Base-by-base conservation (phyloP, 2,113 vertebrate species). In the Sebastes schlegelii region DNA sequence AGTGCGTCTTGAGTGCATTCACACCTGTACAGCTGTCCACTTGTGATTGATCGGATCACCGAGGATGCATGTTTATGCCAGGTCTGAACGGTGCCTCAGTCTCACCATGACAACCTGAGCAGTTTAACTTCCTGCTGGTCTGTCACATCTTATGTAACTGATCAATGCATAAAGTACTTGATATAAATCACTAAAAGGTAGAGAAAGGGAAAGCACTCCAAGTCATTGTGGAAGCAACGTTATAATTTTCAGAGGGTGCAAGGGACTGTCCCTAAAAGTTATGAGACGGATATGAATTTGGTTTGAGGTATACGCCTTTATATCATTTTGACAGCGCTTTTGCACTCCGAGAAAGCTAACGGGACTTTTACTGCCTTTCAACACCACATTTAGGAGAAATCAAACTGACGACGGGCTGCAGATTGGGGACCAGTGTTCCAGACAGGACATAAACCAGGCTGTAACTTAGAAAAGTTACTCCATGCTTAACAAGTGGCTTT, bases 221-320 rank as follows among this genome's bases (percentile, higher is more conserved):
- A 92, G 64, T 91, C 87, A 79, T 75, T 65, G 74, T 55, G 9
- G 40, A 79, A 90, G 52, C 14, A 12, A 19, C 65, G 64, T 60
- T 51, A 14, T 55, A 16, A 34, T 51, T 83, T 84, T 74, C 68
- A 79, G 68, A 23, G 14, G 7, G 4, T 40, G 52, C 19, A 26
- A 48, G 92, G 92, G 92, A 88, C 91, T 58, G 79, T 85, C 91
- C 93, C 92, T 51, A 49, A 66, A 72, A 55, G 74, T 49, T 66
- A 17, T 48, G 64, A 80, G 63, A 82, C 62, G 74, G 71, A 74
- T 87, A 77, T 83, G 82, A 89, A 81, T 85, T 49, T 43, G 51
- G 73, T 88, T 85, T 79, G 75, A 77, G 65, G 69, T 85, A 13
- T 55, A 46, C 5, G 14, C 66, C 26, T 78, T 43, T 61, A 67